phyloP scores from a whole-genome alignment of 2,888 invertebrate species.

The Clepsis dumicolana region DNA sequence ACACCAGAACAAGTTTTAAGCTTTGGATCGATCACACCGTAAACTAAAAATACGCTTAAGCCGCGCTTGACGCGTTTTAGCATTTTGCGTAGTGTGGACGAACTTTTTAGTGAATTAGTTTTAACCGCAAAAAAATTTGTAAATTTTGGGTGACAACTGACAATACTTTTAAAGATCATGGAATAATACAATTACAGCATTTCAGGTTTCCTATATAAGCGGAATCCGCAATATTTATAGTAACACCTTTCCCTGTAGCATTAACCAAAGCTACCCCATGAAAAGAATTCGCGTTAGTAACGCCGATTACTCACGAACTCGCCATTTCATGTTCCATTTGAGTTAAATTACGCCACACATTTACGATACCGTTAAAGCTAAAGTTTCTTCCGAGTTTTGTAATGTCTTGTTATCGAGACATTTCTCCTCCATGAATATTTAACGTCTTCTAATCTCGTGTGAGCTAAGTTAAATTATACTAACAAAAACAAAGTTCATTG shows the following conservation, averaged over 20 bases:
- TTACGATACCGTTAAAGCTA: background rate
- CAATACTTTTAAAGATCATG: too few relatives aligned
- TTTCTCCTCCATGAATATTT: background rate
- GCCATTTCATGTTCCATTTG: slow-evolving; percentile 28
- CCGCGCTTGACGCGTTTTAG: too few relatives aligned
- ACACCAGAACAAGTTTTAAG: too few relatives aligned
- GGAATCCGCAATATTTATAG: background rate
- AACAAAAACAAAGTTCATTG: background rate
- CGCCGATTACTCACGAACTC: slow-evolving; percentile 25
- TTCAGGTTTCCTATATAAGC: background rate
- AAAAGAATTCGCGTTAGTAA: slow-evolving; percentile 10
- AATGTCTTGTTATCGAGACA: background rate
- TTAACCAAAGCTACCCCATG: background rate
- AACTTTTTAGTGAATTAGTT: too few relatives aligned
- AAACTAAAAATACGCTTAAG: too few relatives aligned
- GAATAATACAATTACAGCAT: background rate
- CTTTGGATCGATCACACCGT: background rate
- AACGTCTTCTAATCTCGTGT: background rate
- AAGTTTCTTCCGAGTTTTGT: background rate
- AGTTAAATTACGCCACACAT: slow-evolving; percentile 23
- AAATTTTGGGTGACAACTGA: too few relatives aligned
- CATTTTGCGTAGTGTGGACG: too few relatives aligned
- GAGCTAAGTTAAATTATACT: background rate
- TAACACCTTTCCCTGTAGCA: background rate
- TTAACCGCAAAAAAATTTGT: too few relatives aligned